Evolutionary conservation across 2,888 invertebrate species (phyloP), one percentile per base, ranked within the genome.

Genomic region (Sarcophaga caerulescens): DNA sequence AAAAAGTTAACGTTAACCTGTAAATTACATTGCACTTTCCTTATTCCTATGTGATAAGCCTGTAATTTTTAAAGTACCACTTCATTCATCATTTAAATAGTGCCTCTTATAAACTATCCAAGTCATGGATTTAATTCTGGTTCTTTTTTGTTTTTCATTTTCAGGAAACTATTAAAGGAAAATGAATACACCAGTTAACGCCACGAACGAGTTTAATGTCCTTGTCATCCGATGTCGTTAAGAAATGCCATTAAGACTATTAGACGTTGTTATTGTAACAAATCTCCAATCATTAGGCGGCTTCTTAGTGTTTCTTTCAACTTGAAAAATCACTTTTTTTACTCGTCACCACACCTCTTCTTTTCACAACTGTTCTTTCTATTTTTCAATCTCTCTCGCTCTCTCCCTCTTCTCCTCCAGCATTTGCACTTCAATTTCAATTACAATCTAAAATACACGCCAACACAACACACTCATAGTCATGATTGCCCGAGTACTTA

Each of bases 341-440:
- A 14, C 52, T 1, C 4, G 52, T 3, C 35, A 10, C 8, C 35
- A 10, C 35, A 8, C 8, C 35, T 35, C 35, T 35, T 35, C 35
- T 35, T 10, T 35, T 35, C 35, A 8, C 35, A 35, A 47, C 47
- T 47, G 12, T 47, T 52, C 52, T 17, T 12, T 52, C 14, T 47
- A 14, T 47, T 17, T 52, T 1, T 52, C 12, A 52, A 14, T 52
- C 4, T 52, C 0, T 14, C 14, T 47, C 0, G 0, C 14, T 47
- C 4, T 47, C 4, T 17, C 47, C 14, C 17, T 52, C 17, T 17
- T 52, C 17, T 52, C 1, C 4, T 52, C 52, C 23, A 8, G 12
- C 60, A 25, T 23, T 80, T 76, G 59, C 65, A 63, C 57, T 52
- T 66, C 68, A 60, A 59, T 74, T 81, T 68, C 73, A 76, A 76